Evolutionary conservation across 2,797 vertebrate genomes (phyloP), one percentile per base, ranked within the genome.

Genomic region (Clarias fuscus): DNA sequence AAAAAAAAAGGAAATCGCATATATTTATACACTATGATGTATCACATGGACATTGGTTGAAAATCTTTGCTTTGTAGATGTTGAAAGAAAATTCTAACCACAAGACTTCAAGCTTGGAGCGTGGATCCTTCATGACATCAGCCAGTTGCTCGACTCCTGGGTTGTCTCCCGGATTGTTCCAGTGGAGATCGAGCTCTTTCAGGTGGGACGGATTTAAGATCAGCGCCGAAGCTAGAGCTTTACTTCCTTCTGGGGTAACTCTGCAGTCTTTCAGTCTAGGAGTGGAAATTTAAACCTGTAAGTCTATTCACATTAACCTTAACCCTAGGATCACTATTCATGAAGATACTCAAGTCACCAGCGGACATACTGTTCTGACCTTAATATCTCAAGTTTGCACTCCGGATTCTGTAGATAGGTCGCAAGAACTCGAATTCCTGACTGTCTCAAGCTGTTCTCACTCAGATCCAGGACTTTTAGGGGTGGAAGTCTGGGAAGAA

Each of bases 121-220:
- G 62, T 24, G 88, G 82, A 86, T 82, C 64, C 71, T 65, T 33
- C 68, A 84, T 59, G 2, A 87, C 65, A 40, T 64, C 82, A 15
- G 86, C 87, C 70, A 89, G 75, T n/a, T 86, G 83, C 82, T 89
- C 84, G 24, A 89, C 88, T 18, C 88, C 88, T 33, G 76, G 76
- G 24, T 85, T 22, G 58, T 89, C 88, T 84, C 88, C 88, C 24
- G 88, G 88, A 59, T 89, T 89, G 37, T 89, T 89, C 88, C 88
- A 89, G 71, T 89, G 86, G 8, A 89, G 88, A 30, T 89, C 82
- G 22, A 89, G 58, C 76, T 78, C 76, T 78, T 78, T 78, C 56
- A 78, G 58, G 62, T 88, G 82, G 24, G 24, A 81, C 7, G 87
- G 85, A 71, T 88, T 88, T 37, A 17, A 81, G 15, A 53, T 64